Evolutionary conservation across 2,113 vertebrate species (phyloP).

Genomic region (Labeo catla): DNA sequence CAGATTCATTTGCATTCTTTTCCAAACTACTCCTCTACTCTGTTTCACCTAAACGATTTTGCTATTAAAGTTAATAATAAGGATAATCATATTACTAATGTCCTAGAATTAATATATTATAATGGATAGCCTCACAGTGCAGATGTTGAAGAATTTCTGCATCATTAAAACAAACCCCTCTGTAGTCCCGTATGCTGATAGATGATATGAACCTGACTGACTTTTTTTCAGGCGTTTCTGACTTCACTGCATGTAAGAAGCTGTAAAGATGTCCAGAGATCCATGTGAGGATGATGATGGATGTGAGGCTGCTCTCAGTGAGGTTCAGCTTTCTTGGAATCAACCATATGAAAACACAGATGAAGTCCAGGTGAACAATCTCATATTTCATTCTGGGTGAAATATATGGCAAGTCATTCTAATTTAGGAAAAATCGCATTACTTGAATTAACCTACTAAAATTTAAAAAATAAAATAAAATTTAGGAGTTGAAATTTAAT

Average conservation of each 20-base stretch:
- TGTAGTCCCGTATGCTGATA: not conserved
- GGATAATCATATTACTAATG: not conserved
- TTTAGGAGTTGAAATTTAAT: not conserved
- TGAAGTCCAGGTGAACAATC: not conserved
- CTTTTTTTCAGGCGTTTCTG: not conserved
- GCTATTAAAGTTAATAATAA: not conserved
- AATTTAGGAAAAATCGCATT: not conserved
- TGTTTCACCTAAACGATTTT: not conserved
- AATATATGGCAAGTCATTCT: not conserved
- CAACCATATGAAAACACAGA: not conserved
- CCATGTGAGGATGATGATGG: not conserved
- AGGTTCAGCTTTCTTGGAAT: not conserved
- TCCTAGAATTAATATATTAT: not conserved
- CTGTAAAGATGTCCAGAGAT: not conserved
- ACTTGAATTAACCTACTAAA: not conserved
- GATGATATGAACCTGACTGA: not conserved
- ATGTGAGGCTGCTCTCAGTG: not conserved
- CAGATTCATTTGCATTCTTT: too few relatives aligned
- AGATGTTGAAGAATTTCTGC: not conserved
- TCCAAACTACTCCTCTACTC: not conserved
- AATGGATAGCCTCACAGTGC: not conserved
- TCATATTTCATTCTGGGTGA: not conserved
- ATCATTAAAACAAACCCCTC: not conserved
- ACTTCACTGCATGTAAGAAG: not conserved
- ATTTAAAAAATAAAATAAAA: not conserved